Evolutionary conservation across 2,113 vertebrate genomes (phyloP).

Genomic region (Lagopus muta): DNA sequence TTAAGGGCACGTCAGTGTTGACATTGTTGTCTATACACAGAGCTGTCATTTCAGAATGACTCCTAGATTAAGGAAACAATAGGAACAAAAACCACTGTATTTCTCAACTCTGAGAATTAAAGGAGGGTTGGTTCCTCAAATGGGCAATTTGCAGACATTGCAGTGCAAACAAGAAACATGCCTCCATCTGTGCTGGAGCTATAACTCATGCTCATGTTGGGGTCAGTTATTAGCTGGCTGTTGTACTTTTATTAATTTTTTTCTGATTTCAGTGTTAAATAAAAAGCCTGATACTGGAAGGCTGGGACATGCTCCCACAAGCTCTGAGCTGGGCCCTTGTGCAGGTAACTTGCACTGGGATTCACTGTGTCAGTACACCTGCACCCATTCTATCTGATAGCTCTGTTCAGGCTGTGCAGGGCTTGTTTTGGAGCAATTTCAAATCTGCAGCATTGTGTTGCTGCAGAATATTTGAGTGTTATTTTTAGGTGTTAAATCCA

Average conservation of each 20-base stretch:
- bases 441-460: not conserved
- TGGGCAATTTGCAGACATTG: not conserved
- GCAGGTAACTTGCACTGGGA: not conserved
- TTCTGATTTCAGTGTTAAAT: not conserved
- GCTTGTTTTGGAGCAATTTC: not conserved
- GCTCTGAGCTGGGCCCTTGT: not conserved
- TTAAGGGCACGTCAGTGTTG: not conserved
- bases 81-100: not conserved
- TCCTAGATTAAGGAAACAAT: constrained; percentile 5
- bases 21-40: not conserved
- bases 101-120: constrained; percentile 1
- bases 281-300: not conserved
- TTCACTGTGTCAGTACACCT: not conserved
- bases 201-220: not conserved
- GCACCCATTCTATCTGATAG: not conserved
- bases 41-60: not conserved
- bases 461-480: not conserved
- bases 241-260: not conserved
- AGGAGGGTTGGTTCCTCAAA: not conserved
- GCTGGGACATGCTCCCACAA: not conserved
- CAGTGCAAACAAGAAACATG: not conserved
- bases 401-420: not conserved
- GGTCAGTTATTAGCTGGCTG: not conserved
- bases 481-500: not conserved
- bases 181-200: not conserved